Conservation (phyloP, 2,797 vertebrate species). For the Microhierax caerulescens region DNA sequence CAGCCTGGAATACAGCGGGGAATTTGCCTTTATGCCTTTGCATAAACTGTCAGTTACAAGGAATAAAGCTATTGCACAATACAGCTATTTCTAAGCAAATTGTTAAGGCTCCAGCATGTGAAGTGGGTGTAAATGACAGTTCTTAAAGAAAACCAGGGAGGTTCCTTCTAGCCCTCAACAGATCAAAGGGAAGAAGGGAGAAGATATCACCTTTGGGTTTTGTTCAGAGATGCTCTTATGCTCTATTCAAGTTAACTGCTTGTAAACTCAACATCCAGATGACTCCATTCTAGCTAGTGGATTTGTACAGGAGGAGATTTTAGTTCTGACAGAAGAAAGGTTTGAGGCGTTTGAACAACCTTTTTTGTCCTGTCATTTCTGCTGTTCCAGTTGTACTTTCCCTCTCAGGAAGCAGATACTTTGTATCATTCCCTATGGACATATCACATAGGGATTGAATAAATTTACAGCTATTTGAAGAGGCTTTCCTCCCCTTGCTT, state of each 20-base stretch:
- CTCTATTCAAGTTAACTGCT: neutral
- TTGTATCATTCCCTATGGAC: neutral
- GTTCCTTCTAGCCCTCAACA: neutral
- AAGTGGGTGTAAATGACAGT: neutral
- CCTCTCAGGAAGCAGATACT: neutral
- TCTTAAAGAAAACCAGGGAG: neutral
- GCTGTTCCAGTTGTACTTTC: neutral
- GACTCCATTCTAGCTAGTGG: neutral
- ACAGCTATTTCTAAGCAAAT: neutral
- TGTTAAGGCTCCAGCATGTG: neutral
- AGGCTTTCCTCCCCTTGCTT: neutral
- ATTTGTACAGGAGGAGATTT: neutral
- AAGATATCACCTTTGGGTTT: neutral
- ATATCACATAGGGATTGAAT: neutral
- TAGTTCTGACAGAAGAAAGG: neutral
- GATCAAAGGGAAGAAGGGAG: neutral
- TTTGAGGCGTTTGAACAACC: neutral
- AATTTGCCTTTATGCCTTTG: neutral
- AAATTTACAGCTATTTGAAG: neutral
- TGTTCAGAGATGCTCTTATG: neutral
- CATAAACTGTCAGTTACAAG: neutral
- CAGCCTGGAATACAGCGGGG: neutral
- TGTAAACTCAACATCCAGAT: neutral
- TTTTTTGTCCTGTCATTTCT: neutral
- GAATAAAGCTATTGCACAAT: neutral